A percentile compares a stretch with the other conserved stretches of the same genome.
phyloP scores from a whole-genome alignment of 2,888 invertebrate species.

The Scrobipalpa atriplicella region DNA sequence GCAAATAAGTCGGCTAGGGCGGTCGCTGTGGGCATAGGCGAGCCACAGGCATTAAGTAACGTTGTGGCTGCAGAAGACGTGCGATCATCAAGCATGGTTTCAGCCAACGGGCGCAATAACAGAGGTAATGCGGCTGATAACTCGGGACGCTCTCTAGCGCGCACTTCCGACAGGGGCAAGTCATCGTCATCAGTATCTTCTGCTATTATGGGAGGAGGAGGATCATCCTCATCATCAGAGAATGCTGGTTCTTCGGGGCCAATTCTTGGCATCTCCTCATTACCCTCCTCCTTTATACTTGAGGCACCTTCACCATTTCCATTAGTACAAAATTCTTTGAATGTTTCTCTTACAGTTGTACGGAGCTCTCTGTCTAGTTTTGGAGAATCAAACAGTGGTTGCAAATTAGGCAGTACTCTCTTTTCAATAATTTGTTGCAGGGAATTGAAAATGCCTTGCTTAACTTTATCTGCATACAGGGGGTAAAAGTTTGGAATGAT shows the following conservation, averaged over 20 bases:
- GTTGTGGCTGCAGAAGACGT: constrained; percentile 65
- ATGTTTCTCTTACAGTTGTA: constrained; percentile 93
- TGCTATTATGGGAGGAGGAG: constrained; percentile 70
- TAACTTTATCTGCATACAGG: constrained; percentile 89
- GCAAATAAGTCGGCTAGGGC: constrained; percentile 74
- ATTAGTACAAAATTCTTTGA: constrained; percentile 92
- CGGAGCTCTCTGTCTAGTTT: constrained; percentile 93
- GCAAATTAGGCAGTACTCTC: constrained; percentile 93
- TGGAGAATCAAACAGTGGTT: constrained; percentile 93
- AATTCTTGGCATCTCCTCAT: constrained; percentile 68
- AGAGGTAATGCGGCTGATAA: constrained; percentile 73
- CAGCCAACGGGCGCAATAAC: constrained; percentile 70
- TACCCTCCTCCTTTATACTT: constrained; percentile 72
- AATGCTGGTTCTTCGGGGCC: constrained; percentile 88
- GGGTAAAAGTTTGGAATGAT: constrained; percentile 95
- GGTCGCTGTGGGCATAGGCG: constrained; percentile 67
- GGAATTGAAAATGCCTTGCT: constrained; percentile 91
- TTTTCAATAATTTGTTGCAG: constrained; percentile 94
- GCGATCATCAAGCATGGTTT: constrained; percentile 74
- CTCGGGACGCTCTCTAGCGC: constrained; percentile 85
- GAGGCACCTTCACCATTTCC: constrained; percentile 78
- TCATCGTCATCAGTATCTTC: constrained; percentile 90
- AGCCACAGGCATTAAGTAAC: constrained; percentile 63
- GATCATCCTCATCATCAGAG: constrained; percentile 93
- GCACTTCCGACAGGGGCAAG: constrained; percentile 89